phyloP scores from a whole-genome alignment of 1,140 invertebrate species.

The Formica selysi region DNA sequence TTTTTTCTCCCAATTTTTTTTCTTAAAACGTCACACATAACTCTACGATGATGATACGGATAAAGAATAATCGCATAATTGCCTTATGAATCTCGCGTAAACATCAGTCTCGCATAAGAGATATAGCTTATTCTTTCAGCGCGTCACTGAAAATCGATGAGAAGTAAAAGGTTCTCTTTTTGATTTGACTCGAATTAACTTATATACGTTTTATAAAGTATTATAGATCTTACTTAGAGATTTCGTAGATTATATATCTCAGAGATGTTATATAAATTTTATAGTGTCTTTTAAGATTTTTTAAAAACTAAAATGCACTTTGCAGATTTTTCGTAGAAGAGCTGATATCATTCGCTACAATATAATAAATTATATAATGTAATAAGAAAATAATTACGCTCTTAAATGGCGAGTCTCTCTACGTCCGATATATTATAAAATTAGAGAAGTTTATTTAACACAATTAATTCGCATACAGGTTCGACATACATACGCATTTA shows the following conservation, averaged over 20 bases:
- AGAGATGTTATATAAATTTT: neutral
- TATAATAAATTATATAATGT: neutral
- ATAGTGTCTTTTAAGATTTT: neutral
- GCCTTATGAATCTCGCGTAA: neutral
- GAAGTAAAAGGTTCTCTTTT: neutral
- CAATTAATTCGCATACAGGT: neutral
- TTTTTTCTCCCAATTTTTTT: neutral
- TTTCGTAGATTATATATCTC: too few relatives aligned
- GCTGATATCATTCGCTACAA: too few relatives aligned
- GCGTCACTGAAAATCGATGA: neutral
- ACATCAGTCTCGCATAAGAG: neutral
- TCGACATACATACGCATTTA: neutral
- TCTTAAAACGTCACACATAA: slow-evolving; percentile 20
- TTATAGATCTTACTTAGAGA: too few relatives aligned
- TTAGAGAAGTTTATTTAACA: neutral
- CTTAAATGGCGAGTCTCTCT: neutral
- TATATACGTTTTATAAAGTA: too few relatives aligned
- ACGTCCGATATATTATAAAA: neutral
- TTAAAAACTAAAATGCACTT: slow-evolving; percentile 1
- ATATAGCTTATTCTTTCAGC: neutral
- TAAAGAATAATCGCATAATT: slow-evolving; percentile 1
- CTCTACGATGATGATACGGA: neutral
- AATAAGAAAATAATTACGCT: neutral
- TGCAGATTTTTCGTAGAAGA: neutral
- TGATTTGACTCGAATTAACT: slow-evolving; percentile 8